Evolutionary conservation across 2,113 vertebrate species (phyloP).

Genomic region (Lagopus muta): DNA sequence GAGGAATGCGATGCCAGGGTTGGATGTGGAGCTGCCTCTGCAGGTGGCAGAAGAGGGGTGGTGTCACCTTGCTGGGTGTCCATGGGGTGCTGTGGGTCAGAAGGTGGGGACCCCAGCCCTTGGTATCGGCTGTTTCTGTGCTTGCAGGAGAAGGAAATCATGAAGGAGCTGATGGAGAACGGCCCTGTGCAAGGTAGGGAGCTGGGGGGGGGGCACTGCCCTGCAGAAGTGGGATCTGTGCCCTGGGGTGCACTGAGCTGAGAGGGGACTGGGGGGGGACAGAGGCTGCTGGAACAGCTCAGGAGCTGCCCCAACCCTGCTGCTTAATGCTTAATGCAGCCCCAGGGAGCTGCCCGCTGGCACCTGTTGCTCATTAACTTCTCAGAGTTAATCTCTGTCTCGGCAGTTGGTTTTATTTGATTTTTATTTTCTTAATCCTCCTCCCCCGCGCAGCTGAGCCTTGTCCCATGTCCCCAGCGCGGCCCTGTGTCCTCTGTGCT

Average conservation of each 20-base stretch:
- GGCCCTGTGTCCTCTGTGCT: accelerated
- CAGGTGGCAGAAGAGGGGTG: too few species aligned
- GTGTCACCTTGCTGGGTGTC: background rate
- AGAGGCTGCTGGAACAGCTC: background rate
- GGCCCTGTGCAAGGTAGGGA: slow-evolving; percentile 94
- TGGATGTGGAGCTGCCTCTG: background rate
- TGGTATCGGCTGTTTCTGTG: background rate
- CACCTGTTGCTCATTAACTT: slow-evolving; percentile 46
- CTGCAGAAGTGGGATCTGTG: background rate
- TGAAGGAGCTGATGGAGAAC: slow-evolving; percentile 97
- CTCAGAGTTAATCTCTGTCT: background rate
- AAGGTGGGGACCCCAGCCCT: accelerated
- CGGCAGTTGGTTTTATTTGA: background rate
- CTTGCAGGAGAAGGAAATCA: slow-evolving; percentile 93
- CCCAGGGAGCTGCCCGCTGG: background rate
- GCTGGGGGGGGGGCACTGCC: accelerated
- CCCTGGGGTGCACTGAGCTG: background rate
- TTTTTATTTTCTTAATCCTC: background rate
- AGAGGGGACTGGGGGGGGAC: accelerated
- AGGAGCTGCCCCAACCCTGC: background rate
- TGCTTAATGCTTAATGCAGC: background rate
- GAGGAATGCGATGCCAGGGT: background rate
- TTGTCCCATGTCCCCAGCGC: accelerated
- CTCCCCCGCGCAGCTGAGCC: background rate
- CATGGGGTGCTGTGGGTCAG: background rate